These are phyloP conservation scores for Ostrea edulis DNA, from an alignment of 1,140 invertebrate species.

Conservation along the genomic window DNA sequence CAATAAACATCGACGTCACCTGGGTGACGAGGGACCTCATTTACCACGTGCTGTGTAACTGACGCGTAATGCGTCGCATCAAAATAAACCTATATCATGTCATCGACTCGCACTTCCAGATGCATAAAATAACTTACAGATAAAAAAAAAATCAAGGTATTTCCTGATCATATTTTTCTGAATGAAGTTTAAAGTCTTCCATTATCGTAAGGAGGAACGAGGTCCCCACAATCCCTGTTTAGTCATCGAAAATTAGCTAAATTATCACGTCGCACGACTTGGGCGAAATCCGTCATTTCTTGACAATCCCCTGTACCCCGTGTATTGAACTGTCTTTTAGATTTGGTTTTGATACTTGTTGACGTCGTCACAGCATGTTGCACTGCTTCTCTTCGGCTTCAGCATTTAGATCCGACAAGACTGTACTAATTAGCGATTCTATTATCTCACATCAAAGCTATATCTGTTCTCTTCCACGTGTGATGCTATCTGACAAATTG, in stretches of 20 bases:
- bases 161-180: not conserved
- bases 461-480: not conserved
- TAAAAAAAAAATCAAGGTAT: not conserved
- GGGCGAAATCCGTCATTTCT: not conserved
- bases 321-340: not conserved
- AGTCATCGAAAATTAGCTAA: slow-evolving; percentile 17
- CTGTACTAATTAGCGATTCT: slow-evolving; percentile 11
- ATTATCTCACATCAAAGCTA: slow-evolving; percentile 20
- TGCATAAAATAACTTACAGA: not conserved
- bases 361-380: not conserved
- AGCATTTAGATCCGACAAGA: slow-evolving; percentile 9
- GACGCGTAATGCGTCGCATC: not conserved
- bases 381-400: not conserved
- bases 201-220: not conserved
- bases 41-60: not conserved
- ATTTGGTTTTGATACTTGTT: not conserved
- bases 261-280: not conserved
- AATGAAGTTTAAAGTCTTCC: not conserved
- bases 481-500: slow-evolving; percentile 14
- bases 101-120: not conserved
- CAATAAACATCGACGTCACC: not conserved
- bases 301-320: not conserved
- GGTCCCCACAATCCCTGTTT: not conserved
- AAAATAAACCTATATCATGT: not conserved
- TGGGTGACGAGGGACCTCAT: not conserved